Base-by-base conservation (phyloP, 2,797 vertebrate genomes). In the Neopelma chrysocephalum region DNA sequence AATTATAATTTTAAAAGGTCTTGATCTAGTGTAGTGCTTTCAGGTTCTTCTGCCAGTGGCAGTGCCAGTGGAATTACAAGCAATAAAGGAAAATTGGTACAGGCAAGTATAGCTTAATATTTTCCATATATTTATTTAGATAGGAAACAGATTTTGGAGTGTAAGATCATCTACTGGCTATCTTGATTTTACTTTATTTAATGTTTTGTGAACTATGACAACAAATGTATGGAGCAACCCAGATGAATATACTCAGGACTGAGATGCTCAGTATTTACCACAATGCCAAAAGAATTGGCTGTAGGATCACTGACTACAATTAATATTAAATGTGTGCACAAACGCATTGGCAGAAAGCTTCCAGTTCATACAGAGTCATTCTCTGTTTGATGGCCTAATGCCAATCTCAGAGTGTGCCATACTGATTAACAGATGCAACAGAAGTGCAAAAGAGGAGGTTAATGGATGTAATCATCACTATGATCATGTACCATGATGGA, bases 401-500 rank as follows among this genome's bases (percentile, higher is more conserved):
- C 27, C 36, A 53, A 0, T 48, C 78, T 70, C 47, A 43, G 36
- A 54, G 25, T 18, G 38, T 32, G 31, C 12, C 32, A 8, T 38
- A 29, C 8, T 86, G 26, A 77, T 4, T 10, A 62, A 31, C 43
- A 92, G 47, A 82, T 60, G 62, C 26, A 79, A 13, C 15, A 51
- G 15, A 75, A 79, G 42, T 26, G 15, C 25, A 34, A 42, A 62
- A 66, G 5, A 68, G 45, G 26, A 62, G 31, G 7, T 58, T 42
- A 70, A 87, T 6, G 14, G 34, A 17, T 87, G 40, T n/a, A 58
- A 34, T 57, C 27, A 64, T 9, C 14, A 45, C 26, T n/a, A 38
- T 23, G 34, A 40, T n/a, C 4, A 0, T 48, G 19, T 53, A 5
- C 6, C 32, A 40, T 0, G 0, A 40, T 3, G 7, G 48, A 79